phyloP scores from a whole-genome alignment of 2,113 vertebrate genomes.

The Lipophrys pholis region DNA sequence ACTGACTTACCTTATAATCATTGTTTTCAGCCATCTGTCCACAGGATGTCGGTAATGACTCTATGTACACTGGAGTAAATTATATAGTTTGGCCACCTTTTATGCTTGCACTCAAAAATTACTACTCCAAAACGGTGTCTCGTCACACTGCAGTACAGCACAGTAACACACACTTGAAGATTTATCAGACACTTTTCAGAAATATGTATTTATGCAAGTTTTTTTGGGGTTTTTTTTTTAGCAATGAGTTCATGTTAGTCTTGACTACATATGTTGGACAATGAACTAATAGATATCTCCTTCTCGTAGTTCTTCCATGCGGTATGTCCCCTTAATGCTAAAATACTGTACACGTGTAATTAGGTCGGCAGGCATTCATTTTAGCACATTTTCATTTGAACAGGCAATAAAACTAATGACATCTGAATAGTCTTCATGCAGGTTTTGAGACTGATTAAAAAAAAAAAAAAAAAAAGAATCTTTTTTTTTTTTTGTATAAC shows the following conservation, averaged over 20 bases:
- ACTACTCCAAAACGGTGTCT: background rate
- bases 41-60: constrained; percentile 44
- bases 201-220: background rate
- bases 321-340: too few species aligned
- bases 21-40: constrained; percentile 51
- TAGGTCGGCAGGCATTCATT: constrained; percentile 44
- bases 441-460: constrained; percentile 90
- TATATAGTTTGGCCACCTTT: constrained; percentile 42
- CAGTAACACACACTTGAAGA: background rate
- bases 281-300: too few species aligned
- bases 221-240: too few species aligned
- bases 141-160: background rate
- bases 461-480: too few species aligned
- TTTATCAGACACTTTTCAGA: background rate
- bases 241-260: background rate
- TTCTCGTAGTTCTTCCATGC: too few species aligned
- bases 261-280: background rate
- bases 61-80: constrained; percentile 55
- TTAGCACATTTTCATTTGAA: constrained; percentile 45
- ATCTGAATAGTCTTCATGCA: constrained; percentile 55
- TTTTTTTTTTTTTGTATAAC: constrained; percentile 75
- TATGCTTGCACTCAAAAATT: background rate
- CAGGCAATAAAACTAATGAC: constrained; percentile 41
- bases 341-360: constrained; percentile 5
- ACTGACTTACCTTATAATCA: constrained; percentile 59